Evolutionary conservation across 1,140 invertebrate genomes (phyloP).

Genomic region (Andricus grossulariae): DNA sequence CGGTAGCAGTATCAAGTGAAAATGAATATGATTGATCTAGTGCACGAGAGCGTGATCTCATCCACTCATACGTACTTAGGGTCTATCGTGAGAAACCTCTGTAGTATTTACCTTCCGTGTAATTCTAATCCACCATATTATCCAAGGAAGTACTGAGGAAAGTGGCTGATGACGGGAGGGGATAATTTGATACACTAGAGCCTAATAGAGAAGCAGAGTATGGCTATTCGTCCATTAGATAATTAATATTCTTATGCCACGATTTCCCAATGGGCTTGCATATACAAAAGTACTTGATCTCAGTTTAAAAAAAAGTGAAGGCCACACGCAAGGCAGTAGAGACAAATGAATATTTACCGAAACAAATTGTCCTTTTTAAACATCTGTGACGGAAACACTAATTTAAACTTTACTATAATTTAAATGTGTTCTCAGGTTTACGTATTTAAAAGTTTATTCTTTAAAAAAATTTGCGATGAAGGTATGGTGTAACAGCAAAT

Average conservation of each 20-base stretch:
- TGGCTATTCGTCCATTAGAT: not conserved
- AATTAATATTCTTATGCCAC: slow-evolving; percentile 13
- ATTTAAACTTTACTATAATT: too few relatives aligned
- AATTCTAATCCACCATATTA: not conserved
- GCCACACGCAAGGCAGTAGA: too few relatives aligned
- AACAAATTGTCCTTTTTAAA: too few relatives aligned
- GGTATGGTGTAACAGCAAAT: too few relatives aligned
- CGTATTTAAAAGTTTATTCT: too few relatives aligned
- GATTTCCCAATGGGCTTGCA: not conserved
- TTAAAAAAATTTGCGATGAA: too few relatives aligned
- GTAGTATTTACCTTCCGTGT: not conserved
- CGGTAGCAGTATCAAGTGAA: not conserved
- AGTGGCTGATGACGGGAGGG: not conserved
- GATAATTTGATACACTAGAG: not conserved
- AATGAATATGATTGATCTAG: slow-evolving; percentile 14
- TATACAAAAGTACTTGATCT: not conserved
- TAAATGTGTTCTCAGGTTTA: too few relatives aligned
- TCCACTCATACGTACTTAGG: slow-evolving; percentile 22
- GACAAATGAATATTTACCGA: too few relatives aligned
- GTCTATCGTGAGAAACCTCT: slow-evolving; percentile 22
- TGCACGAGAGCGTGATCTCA: slow-evolving; percentile 1
- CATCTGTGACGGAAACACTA: too few relatives aligned
- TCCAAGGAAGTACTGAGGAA: not conserved
- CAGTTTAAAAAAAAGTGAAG: not conserved
- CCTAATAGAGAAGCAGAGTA: not conserved